Conservation (phyloP, 2,113 vertebrate species). For the Python bivittatus region DNA sequence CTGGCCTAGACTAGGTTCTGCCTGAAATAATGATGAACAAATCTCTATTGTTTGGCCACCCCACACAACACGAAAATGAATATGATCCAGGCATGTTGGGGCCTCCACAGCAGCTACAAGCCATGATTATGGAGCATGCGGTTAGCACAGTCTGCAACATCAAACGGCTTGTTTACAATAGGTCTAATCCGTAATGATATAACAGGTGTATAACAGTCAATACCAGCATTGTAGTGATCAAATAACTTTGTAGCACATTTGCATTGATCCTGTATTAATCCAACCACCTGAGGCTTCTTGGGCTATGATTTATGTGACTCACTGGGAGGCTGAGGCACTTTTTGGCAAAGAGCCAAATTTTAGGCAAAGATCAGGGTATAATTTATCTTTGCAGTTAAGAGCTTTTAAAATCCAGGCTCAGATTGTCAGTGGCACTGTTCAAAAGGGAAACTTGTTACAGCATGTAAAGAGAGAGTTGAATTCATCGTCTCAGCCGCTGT, state of each 20-base stretch:
- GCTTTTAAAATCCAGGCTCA: conserved; percentile 44
- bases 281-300: conserved; percentile 47
- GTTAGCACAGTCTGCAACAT: conserved; percentile 71
- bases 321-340: conserved; percentile 62
- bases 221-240: conserved; percentile 65
- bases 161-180: conserved; percentile 69
- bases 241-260: conserved; percentile 58
- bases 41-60: conserved; percentile 65
- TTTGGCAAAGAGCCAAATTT: conserved; percentile 64
- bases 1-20: conserved; percentile 29
- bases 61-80: conserved; percentile 67
- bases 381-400: conserved; percentile 62
- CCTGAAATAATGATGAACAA: conserved; percentile 59
- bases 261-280: conserved; percentile 62
- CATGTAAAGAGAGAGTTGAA: conserved; percentile 55
- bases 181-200: conserved; percentile 65
- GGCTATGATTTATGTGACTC: conserved; percentile 61
- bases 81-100: conserved; percentile 66
- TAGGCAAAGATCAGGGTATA: conserved; percentile 55
- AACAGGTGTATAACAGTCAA: conserved; percentile 78
- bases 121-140: conserved; percentile 64
- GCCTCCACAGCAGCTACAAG: conserved; percentile 64
- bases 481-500: conserved; percentile 23
- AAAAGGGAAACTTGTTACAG: conserved; percentile 53
- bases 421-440: conserved; percentile 55